These are phyloP conservation scores for Dynastes tityus DNA, from an alignment of 2,888 invertebrate species.

Conservation along the genomic window DNA sequence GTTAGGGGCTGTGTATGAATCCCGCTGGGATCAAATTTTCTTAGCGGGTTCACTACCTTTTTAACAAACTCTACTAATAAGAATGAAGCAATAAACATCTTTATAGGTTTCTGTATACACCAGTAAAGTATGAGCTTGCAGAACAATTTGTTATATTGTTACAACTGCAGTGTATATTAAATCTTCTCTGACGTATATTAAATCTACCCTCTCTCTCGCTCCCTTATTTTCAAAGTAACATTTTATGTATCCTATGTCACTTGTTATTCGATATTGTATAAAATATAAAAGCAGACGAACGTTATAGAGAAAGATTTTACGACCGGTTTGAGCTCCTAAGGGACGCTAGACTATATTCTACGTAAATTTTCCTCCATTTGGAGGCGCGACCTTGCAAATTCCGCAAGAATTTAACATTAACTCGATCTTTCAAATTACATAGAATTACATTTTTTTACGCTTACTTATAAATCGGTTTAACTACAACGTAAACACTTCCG, in stretches of 20 bases:
- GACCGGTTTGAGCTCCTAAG: background rate
- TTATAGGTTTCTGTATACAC: background rate
- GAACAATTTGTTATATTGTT: background rate
- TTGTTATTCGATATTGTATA: conserved; percentile 7
- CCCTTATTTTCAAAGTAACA: background rate
- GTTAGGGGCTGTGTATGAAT: too few relatives aligned
- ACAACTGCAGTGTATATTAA: background rate
- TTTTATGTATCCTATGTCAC: background rate
- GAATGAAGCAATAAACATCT: background rate
- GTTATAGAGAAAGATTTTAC: background rate
- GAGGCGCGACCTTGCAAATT: background rate
- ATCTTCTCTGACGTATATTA: background rate
- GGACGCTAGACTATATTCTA: background rate
- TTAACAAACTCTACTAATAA: too few relatives aligned
- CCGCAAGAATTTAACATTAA: background rate
- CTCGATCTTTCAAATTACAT: too few relatives aligned
- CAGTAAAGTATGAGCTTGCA: too few relatives aligned
- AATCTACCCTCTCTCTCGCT: too few relatives aligned
- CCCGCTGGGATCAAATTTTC: too few relatives aligned
- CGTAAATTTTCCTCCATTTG: background rate
- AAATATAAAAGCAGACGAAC: background rate
- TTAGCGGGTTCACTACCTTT: too few relatives aligned
- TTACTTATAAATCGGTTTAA: too few relatives aligned
- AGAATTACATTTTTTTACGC: too few relatives aligned
- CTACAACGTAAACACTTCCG: too few relatives aligned